Percentiles rank a stretch among this genome's conserved stretches.
Evolutionary conservation across 2,113 vertebrate species (phyloP).

Genomic region (Nestor notabilis): DNA sequence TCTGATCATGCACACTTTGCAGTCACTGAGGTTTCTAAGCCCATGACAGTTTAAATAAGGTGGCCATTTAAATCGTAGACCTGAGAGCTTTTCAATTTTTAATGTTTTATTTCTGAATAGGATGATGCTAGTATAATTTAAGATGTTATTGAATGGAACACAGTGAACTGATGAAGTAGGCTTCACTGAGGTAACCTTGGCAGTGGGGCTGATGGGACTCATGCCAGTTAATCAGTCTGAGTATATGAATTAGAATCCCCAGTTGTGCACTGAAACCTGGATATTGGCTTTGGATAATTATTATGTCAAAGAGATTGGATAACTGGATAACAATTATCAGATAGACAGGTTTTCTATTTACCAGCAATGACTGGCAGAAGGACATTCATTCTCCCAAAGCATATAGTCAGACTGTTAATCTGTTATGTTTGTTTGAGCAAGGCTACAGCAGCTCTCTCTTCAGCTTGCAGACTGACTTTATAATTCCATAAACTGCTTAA

Average conservation of each 20-base stretch:
- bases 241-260: slow-evolving; percentile 41
- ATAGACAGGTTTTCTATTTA: neutral
- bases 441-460: neutral
- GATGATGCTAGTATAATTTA: neutral
- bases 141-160: neutral
- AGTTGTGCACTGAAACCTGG: slow-evolving; percentile 48
- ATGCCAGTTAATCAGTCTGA: slow-evolving; percentile 62
- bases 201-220: neutral
- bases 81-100: slow-evolving; percentile 53
- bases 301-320: neutral
- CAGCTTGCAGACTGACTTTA: neutral
- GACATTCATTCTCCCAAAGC: neutral
- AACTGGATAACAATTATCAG: neutral
- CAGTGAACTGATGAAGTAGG: neutral
- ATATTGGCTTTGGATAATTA: neutral
- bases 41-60: neutral
- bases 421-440: neutral
- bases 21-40: neutral
- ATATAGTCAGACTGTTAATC: neutral
- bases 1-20: neutral
- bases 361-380: neutral
- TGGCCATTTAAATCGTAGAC: neutral
- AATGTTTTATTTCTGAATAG: slow-evolving; percentile 28
- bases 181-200: slow-evolving; percentile 45
- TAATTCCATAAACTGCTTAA: neutral